These are phyloP conservation scores for Silurus meridionalis DNA, from an alignment of 2,113 vertebrate genomes.

Conservation along the genomic window DNA sequence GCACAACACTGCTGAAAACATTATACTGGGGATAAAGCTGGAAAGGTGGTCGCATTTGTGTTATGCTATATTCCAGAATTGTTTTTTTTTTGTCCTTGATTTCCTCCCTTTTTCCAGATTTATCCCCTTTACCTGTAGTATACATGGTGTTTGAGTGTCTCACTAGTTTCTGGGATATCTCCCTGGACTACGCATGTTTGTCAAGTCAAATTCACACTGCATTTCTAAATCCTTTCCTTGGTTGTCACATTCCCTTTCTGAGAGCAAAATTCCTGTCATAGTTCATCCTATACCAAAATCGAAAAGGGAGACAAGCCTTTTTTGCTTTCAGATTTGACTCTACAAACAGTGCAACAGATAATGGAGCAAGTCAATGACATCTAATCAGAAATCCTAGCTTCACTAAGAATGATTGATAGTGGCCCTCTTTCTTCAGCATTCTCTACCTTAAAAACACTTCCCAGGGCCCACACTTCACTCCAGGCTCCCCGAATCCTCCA, in stretches of 20 bases:
- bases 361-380: conserved; percentile 4
- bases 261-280: neutral
- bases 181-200: neutral
- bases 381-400: neutral
- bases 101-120: neutral
- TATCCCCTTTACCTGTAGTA: neutral
- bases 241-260: neutral
- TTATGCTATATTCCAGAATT: neutral
- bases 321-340: conserved; percentile 60
- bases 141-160: neutral
- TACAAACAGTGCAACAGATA: conserved; percentile 29
- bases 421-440: neutral
- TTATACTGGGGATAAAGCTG: too few species aligned
- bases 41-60: neutral
- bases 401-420: neutral
- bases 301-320: neutral
- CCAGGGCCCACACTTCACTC: neutral
- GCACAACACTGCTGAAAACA: too few species aligned
- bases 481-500: neutral
- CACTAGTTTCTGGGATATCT: neutral
- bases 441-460: neutral
- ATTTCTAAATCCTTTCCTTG: neutral
- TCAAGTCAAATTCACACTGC: neutral
- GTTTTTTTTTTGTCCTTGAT: neutral
- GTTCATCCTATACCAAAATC: neutral